phyloP scores from a whole-genome alignment of 2,113 vertebrate species.

The Capricornis sumatraensis region DNA sequence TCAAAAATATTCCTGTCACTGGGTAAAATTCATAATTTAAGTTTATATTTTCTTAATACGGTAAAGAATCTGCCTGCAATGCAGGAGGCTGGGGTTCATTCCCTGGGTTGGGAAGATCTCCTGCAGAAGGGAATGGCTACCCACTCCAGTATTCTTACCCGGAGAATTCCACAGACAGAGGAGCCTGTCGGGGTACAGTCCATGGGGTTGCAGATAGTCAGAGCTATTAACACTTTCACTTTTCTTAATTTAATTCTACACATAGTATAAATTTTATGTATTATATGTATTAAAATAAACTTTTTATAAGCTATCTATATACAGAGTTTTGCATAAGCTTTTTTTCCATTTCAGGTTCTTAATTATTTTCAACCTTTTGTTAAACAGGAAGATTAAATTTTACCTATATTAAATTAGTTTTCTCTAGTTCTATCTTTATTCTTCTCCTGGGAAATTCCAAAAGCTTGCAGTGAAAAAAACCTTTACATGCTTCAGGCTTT shows the following conservation, averaged over 20 bases:
- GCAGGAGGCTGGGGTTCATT: neutral
- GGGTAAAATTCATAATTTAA: neutral
- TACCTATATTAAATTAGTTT: neutral
- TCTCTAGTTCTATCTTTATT: neutral
- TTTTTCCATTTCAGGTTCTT: neutral
- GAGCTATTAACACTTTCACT: neutral
- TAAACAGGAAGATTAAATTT: neutral
- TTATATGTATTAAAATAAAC: neutral
- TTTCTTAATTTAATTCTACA: neutral
- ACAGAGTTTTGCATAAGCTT: neutral
- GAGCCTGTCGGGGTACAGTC: neutral
- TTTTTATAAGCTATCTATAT: neutral
- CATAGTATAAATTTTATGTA: neutral
- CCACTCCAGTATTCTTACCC: neutral
- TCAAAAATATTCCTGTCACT: neutral
- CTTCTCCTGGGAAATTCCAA: neutral
- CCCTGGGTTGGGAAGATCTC: neutral
- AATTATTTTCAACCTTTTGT: slow-evolving; percentile 10
- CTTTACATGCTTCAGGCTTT: neutral
- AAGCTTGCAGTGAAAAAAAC: neutral
- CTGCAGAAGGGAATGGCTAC: neutral
- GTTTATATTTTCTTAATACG: neutral
- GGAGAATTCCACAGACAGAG: neutral
- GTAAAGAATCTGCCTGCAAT: neutral
- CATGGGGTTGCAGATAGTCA: neutral